A percentile compares a stretch with the other conserved stretches of the same genome.
Conservation (phyloP, 2,113 vertebrate species). For the Phylloscopus whistleri region DNA sequence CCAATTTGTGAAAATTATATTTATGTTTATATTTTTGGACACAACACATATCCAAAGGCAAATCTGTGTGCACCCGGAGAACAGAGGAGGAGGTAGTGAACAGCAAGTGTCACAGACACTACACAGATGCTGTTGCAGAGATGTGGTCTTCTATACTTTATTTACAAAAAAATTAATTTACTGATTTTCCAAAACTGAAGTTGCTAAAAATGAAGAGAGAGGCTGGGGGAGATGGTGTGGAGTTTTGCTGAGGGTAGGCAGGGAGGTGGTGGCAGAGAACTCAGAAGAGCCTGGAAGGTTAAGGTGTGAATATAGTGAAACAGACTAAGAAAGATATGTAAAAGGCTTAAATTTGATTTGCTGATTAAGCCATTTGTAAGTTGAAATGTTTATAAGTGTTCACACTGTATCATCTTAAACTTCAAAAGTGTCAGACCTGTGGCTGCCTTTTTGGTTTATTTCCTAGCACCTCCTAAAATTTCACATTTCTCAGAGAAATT, state of each 20-base stretch:
- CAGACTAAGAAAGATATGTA: neutral
- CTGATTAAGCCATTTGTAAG: neutral
- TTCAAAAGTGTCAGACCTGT: conserved; percentile 7
- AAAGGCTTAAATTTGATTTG: neutral
- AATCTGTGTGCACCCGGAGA: neutral
- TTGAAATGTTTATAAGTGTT: neutral
- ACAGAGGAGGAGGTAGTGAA: accelerated
- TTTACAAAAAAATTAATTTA: neutral
- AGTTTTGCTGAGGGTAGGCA: neutral
- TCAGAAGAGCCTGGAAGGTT: neutral
- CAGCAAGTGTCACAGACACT: neutral
- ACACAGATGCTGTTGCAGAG: neutral
- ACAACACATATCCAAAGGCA: neutral
- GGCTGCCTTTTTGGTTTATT: neutral
- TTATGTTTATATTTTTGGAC: neutral
- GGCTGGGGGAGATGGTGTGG: neutral
- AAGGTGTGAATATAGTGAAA: neutral
- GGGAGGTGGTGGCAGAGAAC: neutral
- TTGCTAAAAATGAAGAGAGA: neutral
- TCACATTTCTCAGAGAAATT: neutral
- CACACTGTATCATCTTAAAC: neutral
- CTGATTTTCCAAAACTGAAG: neutral
- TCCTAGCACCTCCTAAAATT: neutral
- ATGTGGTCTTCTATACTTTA: neutral
- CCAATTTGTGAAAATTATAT: neutral